Evolutionary conservation across 2,888 invertebrate species (phyloP).

Genomic region (Lottia gigantea): DNA sequence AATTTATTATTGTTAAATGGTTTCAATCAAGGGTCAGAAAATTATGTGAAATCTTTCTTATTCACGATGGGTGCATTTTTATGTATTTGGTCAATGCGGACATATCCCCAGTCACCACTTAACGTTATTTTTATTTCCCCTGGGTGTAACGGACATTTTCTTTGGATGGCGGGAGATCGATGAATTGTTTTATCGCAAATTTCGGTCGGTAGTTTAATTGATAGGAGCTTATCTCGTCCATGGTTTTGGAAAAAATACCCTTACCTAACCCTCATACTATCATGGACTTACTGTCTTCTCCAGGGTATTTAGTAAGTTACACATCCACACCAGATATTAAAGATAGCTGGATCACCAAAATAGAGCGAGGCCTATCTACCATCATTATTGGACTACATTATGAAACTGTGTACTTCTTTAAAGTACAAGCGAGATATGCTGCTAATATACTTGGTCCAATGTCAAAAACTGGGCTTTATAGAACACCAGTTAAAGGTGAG

Average conservation of each 20-base stretch:
- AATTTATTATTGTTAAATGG: too few species aligned
- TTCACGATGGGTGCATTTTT: too few species aligned
- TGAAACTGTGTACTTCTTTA: slow-evolving; percentile 29
- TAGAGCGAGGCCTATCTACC: slow-evolving; percentile 25
- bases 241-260: too few species aligned
- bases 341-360: slow-evolving; percentile 22
- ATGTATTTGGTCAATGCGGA: too few species aligned
- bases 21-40: too few species aligned
- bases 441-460: slow-evolving; percentile 11
- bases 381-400: slow-evolving; percentile 23
- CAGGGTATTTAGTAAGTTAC: slow-evolving; percentile 32
- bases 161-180: neutral
- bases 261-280: too few species aligned
- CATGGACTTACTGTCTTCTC: too few species aligned
- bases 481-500: slow-evolving; percentile 3
- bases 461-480: slow-evolving; percentile 3
- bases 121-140: neutral
- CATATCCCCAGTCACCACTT: neutral
- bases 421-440: slow-evolving; percentile 21
- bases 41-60: too few species aligned
- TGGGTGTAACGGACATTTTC: neutral
- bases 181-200: neutral
- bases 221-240: too few species aligned
- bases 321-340: slow-evolving; percentile 16
- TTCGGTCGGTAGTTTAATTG: too few species aligned